A percentile compares a stretch with the other conserved stretches of the same genome.
Conservation (phyloP, 2,113 vertebrate genomes). For the Aegypius monachus region DNA sequence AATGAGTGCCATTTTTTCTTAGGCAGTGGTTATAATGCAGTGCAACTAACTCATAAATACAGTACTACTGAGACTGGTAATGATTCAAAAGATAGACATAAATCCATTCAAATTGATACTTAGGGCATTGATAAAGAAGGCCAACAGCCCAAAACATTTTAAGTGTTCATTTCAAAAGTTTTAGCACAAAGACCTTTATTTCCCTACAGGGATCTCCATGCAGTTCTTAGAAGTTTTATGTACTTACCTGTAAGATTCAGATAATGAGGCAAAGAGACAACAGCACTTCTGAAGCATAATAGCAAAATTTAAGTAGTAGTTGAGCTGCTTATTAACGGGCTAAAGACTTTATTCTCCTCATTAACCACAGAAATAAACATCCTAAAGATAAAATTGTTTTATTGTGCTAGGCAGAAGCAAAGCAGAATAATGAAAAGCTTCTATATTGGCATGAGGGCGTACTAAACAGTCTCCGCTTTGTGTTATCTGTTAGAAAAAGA, state of each 20-base stretch:
- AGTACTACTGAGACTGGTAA: background rate
- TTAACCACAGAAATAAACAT: background rate
- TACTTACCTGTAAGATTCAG: background rate
- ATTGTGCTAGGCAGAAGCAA: background rate
- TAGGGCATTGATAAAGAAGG: background rate
- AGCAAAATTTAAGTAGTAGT: background rate
- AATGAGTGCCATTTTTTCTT: background rate
- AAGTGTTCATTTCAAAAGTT: background rate
- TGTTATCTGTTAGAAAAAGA: background rate
- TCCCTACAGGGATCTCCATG: background rate
- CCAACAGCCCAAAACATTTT: background rate
- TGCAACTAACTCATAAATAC: background rate
- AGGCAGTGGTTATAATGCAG: background rate
- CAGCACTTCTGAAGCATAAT: background rate
- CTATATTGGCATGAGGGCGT: background rate
- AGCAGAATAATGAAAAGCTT: background rate
- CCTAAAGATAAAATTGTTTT: background rate
- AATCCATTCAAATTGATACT: constrained; percentile 11
- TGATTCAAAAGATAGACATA: background rate
- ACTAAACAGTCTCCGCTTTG: background rate
- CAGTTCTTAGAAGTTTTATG: background rate
- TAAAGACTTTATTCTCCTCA: background rate
- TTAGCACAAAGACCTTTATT: background rate
- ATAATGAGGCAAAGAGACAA: background rate
- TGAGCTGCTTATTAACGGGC: background rate